Evolutionary conservation across 2,113 vertebrate species (phyloP).

Genomic region (Chamaea fasciata): DNA sequence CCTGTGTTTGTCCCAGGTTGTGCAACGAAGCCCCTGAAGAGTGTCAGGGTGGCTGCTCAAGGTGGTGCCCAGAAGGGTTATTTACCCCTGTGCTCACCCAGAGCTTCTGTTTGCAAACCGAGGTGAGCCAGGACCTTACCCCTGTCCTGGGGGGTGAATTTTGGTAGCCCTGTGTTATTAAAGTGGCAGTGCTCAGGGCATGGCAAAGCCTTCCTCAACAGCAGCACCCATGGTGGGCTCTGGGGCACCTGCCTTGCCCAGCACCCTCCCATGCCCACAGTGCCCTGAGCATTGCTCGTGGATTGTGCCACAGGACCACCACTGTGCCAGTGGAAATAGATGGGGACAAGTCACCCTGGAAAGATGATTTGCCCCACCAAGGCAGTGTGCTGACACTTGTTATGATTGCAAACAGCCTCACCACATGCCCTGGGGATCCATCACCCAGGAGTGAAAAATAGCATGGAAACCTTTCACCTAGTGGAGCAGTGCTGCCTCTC

Average conservation of each 20-base stretch:
- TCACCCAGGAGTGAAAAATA: background rate
- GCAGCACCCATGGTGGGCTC: background rate
- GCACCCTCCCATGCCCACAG: background rate
- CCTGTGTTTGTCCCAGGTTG: background rate
- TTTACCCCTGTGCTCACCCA: background rate
- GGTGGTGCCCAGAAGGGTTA: background rate
- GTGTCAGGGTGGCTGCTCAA: fast-evolving
- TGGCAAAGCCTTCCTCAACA: background rate
- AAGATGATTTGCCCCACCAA: background rate
- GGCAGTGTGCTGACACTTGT: background rate
- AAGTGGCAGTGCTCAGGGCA: background rate
- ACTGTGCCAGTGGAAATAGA: background rate
- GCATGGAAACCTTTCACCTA: background rate
- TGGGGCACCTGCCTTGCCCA: fast-evolving
- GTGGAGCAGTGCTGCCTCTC: background rate
- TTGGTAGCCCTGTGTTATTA: background rate
- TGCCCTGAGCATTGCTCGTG: no score
- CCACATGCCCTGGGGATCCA: background rate
- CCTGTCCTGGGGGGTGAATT: background rate
- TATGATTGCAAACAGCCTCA: background rate
- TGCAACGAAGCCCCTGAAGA: background rate
- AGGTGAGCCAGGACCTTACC: background rate
- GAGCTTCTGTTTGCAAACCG: background rate
- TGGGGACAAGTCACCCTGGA: background rate
- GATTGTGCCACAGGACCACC: fast-evolving